Evolutionary conservation across 2,888 invertebrate species (phyloP), one percentile per base, ranked within the genome.

Genomic region (Trachelus stipa): DNA sequence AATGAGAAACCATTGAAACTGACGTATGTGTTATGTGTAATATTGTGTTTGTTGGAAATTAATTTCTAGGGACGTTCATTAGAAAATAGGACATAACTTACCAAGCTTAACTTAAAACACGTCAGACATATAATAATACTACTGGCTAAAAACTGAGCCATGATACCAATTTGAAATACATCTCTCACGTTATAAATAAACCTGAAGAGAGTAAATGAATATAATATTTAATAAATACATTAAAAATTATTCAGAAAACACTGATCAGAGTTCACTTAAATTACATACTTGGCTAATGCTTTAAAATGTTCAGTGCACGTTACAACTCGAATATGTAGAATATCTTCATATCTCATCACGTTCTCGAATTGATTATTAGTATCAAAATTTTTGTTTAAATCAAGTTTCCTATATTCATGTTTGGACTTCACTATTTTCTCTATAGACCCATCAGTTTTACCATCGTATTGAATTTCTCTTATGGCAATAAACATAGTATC

Each of bases 61-160:
- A 37, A 23, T 6, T 40, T 40, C 40, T 6, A 40, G 40, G 40
- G 6, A 40, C 4, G 15, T 15, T 15, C 12, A 4, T 40, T 40
- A 30, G n/a, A 9, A 76, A 76, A 9, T 31, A 9, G 15, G 9
- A 74, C 1, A n/a, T 12, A 76, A 81, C 81, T 84, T 84, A 91
- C 91, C 87, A 89, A 80, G 74, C 89, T 89, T 79, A 91, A 84
- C 83, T 91, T 88, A 79, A 91, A 91, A 77, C 90, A 87, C 11
- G 91, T 91, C 23, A 91, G 84, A 81, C 92, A 92, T 30, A 92
- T 87, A 40, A 92, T 90, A 6, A 90, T 81, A 12, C 87, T 83
- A 40, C 89, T 89, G 9, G 88, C 87, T 1, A 86, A 71, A 75
- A 92, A 91, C 81, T 92, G 91, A 11, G 84, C 83, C 71, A 91